Conservation (phyloP, 30 jellyfish, hydroid and myxozoan species). For the Pseudorhiza aurosa region DNA sequence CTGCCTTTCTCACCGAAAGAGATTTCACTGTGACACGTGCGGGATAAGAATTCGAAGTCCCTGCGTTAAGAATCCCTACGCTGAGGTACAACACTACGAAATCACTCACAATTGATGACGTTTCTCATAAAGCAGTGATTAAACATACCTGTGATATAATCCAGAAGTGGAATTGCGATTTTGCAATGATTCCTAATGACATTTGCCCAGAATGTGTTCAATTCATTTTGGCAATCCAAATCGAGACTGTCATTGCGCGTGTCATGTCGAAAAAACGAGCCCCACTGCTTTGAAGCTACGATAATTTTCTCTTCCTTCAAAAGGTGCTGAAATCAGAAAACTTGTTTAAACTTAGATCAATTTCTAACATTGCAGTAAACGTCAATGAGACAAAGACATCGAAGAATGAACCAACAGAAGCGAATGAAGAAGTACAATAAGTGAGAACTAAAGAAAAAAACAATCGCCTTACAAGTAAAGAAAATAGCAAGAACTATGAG, state of each 20-base stretch:
- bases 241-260: conserved; percentile 1
- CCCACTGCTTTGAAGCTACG: conserved; percentile 88
- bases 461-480: too few relatives aligned
- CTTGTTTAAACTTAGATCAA: too few relatives aligned
- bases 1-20: too few relatives aligned
- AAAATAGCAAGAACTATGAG: too few relatives aligned
- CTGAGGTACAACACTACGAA: too few relatives aligned
- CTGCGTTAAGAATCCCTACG: too few relatives aligned
- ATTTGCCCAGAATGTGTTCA: conserved; percentile 85
- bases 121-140: too few relatives aligned
- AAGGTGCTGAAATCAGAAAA: conserved; percentile 22
- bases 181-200: conserved; percentile 59
- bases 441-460: background rate
- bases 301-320: conserved; percentile 72
- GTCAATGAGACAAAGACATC: too few relatives aligned
- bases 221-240: conserved; percentile 13
- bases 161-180: conserved; percentile 81
- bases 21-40: too few relatives aligned
- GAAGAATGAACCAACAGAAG: background rate
- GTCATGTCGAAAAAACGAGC: conserved; percentile 79
- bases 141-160: conserved; percentile 78
- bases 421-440: background rate
- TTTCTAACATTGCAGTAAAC: too few relatives aligned
- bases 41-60: too few relatives aligned
- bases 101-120: too few relatives aligned